Base-by-base conservation (phyloP, 2,888 invertebrate genomes). In the Drosophila gaucha region DNA sequence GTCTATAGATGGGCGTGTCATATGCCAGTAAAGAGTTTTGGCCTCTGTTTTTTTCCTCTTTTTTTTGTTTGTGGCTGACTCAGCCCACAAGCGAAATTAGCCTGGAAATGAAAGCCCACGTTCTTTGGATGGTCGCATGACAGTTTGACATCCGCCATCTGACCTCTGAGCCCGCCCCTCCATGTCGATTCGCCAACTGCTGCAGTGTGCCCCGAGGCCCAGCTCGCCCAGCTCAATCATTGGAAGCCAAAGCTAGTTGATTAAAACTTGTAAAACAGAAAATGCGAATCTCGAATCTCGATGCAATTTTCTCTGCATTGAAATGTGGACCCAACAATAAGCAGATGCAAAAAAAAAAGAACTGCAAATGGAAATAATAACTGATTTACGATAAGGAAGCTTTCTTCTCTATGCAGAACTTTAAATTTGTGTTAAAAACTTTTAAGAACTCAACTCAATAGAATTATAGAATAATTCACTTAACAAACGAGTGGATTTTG, bases 71-170 rank as follows among this genome's bases (percentile, higher is more conserved):
- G 28, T 1, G 28, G 28, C 6, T 16, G 28, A 18, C 44, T 30
- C 44, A 18, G 28, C 10, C 44, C 30, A n/a, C 28, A 20, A 18
- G 28, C 28, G 30, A 44, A 41, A 28, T 44, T 44, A 44, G 28
- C 44, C 44, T 28, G 30, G 30, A 28, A 18, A 44, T 18, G 44
- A 30, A 46, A 24, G 47, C 33, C 33, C 31, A 47, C 47, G 4
- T 33, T 47, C 31, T n/a, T 33, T 24, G 31, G 47, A 47, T 47
- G 20, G 47, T 74, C 69, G 74, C 74, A 70, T 75, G 74, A 70
- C 75, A 75, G 58, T 49, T 47, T 52, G 43, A 44, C 47, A 70
- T 47, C 31, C 22, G 30, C 47, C 22, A 47, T 22, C 47, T 43
- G 14, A 41, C 20, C 22, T 30, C 47, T 30, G 24, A 4, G 6